Base-by-base conservation (phyloP, 2,113 vertebrate genomes). In the Osmerus eperlanus region DNA sequence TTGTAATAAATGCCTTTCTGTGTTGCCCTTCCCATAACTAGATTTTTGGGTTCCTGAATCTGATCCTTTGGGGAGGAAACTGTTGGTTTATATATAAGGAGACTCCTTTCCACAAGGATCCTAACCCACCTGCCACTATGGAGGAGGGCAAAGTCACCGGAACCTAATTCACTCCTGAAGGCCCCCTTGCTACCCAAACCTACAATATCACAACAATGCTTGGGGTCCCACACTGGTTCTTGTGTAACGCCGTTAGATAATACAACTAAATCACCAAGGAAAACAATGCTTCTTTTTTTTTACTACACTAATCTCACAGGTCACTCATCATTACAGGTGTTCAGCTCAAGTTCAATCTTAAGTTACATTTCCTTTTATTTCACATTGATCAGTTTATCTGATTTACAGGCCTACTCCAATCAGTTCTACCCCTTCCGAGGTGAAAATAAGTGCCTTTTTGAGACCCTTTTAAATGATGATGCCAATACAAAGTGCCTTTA, bases 61-160 rank as follows among this genome's bases (percentile, higher is more conserved):
- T 99, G 78, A 88, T 97, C 86, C 90, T 98, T 84, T 98, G 97
- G 97, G 92, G 92, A 0, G 94, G 96, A 47, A 98, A 98, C 90
- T 95, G 94, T 86, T 99, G 97, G 97, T 97, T 97, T 86, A 95
- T 97, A 76, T 98, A 94, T 90, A 96, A 97, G 90, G 96, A 98
- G 90, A 99, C 97, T 8, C 77, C 92, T 0, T 96, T 95, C 93
- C 93, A 94, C 67, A 94, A 91, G 66, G 88, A 91, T 68, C 67
- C 87, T 13, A 90, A 83, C 67, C 93, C 94, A 72, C 92, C 94
- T 29, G 89, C 89, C 1, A 88, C 88, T 2, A 88, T 89, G 73
- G 88, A 90, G 61, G 87, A 86, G 55, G 88, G 82, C 41, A 81
- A 74, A 6, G 70, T 58, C 47, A 77, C 85, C 0, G 82, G 64